These are phyloP conservation scores for Bungarus multicinctus DNA, from an alignment of 2,113 vertebrate genomes.

Conservation along the genomic window DNA sequence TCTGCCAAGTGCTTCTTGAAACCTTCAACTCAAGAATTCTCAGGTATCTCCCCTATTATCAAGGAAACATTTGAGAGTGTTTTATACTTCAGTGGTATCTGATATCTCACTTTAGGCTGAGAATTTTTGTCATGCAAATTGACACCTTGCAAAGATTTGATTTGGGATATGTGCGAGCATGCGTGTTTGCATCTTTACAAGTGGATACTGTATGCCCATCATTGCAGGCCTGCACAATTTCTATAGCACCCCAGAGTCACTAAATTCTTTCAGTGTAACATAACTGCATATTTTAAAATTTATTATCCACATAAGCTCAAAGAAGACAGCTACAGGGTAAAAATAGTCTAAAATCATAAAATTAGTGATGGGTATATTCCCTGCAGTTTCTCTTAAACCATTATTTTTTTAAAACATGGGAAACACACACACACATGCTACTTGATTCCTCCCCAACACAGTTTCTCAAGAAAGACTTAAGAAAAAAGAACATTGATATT, in stretches of 20 bases:
- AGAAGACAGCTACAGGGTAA: neutral
- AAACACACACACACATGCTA: neutral
- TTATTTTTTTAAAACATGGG: neutral
- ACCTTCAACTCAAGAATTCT: neutral
- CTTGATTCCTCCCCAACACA: neutral
- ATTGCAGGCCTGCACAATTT: neutral
- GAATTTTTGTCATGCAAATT: neutral
- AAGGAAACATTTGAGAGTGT: slow-evolving; percentile 4
- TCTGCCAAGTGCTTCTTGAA: neutral
- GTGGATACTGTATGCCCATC: neutral
- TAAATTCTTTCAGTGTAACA: neutral
- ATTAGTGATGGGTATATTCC: neutral
- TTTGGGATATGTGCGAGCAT: neutral
- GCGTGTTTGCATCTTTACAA: neutral
- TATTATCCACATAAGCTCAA: neutral
- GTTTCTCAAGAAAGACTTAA: neutral
- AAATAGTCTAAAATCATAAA: neutral
- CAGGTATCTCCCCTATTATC: neutral
- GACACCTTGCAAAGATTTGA: neutral
- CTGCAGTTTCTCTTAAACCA: neutral
- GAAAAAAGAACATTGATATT: neutral
- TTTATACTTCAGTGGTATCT: neutral
- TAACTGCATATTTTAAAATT: neutral
- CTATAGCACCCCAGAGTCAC: neutral
- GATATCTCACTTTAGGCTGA: neutral